Evolutionary conservation across 1,140 invertebrate species (phyloP).

Genomic region (Leptopilina clavipes): DNA sequence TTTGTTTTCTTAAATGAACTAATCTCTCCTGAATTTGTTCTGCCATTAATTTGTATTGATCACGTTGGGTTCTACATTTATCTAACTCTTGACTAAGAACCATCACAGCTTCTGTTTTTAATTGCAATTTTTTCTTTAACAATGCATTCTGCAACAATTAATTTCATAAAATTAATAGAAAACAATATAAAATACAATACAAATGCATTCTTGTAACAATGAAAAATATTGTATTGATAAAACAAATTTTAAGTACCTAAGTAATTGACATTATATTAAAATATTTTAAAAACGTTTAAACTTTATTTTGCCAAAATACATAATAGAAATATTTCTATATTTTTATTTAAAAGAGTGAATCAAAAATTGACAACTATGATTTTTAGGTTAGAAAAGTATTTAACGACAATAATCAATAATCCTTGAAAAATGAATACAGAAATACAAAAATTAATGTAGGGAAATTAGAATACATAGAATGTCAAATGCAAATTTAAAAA

Average conservation of each 20-base stretch:
- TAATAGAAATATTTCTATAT: too few species aligned
- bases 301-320: too few species aligned
- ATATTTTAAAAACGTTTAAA: too few species aligned
- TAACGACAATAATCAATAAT: too few species aligned
- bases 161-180: neutral
- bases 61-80: constrained; percentile 84
- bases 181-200: neutral
- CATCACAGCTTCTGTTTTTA: constrained; percentile 86
- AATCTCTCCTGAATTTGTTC: constrained; percentile 85
- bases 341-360: too few species aligned
- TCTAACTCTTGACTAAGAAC: constrained; percentile 87
- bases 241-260: too few species aligned
- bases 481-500: neutral
- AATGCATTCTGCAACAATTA: constrained; percentile 47
- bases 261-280: too few species aligned
- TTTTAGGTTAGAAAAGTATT: too few species aligned
- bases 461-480: neutral
- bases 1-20: constrained; percentile 73
- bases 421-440: neutral
- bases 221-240: too few species aligned
- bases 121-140: constrained; percentile 83
- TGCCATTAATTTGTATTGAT: constrained; percentile 88
- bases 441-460: neutral
- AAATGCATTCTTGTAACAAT: too few species aligned
- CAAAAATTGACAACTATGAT: too few species aligned